A percentile compares a stretch with the other conserved stretches of the same genome.
Conservation (phyloP, 2,888 invertebrate species). For the Alviniconcha strummeri region DNA sequence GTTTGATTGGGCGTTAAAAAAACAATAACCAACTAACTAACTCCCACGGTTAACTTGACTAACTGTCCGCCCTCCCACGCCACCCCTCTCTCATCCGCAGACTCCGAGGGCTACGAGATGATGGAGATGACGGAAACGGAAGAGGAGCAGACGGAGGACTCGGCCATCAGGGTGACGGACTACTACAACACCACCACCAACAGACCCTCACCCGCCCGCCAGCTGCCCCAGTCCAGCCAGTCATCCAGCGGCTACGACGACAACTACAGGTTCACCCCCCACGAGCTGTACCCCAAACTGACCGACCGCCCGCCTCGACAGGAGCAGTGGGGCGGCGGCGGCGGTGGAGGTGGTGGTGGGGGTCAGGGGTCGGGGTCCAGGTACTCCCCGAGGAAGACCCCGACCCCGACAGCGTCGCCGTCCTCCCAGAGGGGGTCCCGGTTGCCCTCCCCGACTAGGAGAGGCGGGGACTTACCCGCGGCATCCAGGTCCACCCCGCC, state of each 20-base stretch:
- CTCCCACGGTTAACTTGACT: too few species aligned
- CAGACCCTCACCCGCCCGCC: background rate
- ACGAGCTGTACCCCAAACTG: background rate
- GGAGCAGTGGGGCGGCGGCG: background rate
- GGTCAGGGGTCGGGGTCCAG: background rate
- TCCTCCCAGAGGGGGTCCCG: background rate
- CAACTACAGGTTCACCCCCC: background rate
- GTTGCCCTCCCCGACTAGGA: background rate
- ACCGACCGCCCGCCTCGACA: conserved; percentile 8
- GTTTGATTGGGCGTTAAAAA: too few species aligned
- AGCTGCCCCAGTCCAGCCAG: background rate
- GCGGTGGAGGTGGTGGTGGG: background rate
- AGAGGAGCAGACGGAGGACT: conserved; percentile 9
- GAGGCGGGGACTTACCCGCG: background rate
- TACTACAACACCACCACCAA: conserved; percentile 1
- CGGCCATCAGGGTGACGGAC: background rate
- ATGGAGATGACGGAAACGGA: conserved; percentile 11
- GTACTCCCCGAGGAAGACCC: background rate
- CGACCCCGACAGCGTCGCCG: background rate
- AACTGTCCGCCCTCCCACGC: too few species aligned
- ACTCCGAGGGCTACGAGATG: background rate
- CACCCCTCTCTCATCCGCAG: too few species aligned
- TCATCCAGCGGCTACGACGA: background rate
- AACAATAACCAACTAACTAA: too few species aligned
- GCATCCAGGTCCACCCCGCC: background rate